Evolutionary conservation across 2,113 vertebrate genomes (phyloP), one percentile per base, ranked within the genome.

Genomic region (Myotis brandtii): DNA sequence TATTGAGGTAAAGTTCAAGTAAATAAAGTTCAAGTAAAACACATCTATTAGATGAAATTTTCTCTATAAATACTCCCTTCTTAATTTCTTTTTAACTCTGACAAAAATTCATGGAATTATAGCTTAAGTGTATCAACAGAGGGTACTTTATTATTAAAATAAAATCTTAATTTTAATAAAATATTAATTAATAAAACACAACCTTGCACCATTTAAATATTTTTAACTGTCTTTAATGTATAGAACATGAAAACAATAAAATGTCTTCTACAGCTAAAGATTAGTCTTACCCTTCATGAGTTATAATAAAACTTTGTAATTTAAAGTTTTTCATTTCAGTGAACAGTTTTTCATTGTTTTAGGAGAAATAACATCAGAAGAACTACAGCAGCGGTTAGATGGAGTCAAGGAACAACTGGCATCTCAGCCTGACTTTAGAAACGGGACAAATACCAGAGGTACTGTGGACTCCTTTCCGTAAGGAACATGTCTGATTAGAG

Each of bases 311-410:
- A 85, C 75, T 52, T 82, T 83, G 32, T 84, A 75, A 88, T 92
- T 86, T 48, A 62, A 76, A 76, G 17, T 40, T 67, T 37, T 91
- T 56, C 67, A 14, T 17, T 66, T 90, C 54, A 93, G 21, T 91
- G 64, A 75, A 43, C 40, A 32, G 23, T 83, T 73, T 95, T 94
- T 59, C 79, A 89, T 95, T 97, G 8, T 97, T 98, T 97, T 96
- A 99, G 99, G 99, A 93, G 99, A 99, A 98, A 99, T 99, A 97
- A 99, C 99, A 83, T 99, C 99, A 56, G 99, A 99, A 98, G 99
- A 99, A 96, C 98, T 99, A 40, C 98, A 99, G 27, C 99, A 99
- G 37, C 99, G 99, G 85, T 98, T 99, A 89, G 98, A 99, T 79
- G 99, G 99, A 23, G 99, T 99, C 27, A 99, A 99, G 96, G 99